Evolutionary conservation across 2,888 invertebrate species (phyloP), one percentile per base, ranked within the genome.

Genomic region (Chydorus sphaericus): DNA sequence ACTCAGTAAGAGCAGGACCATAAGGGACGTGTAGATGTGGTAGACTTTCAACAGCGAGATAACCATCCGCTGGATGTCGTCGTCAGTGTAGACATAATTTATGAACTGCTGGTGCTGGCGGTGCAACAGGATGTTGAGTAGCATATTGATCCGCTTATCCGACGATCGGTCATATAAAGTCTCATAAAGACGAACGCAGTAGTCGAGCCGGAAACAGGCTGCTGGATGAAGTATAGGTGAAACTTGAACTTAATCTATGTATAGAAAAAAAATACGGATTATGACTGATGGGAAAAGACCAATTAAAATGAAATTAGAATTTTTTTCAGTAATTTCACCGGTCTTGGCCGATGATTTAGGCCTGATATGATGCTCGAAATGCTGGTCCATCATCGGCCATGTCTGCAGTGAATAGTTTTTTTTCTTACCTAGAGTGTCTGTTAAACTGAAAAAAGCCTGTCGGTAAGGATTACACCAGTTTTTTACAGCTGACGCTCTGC

Each of bases 1-100:
- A 37, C 93, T 94, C 5, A 98, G 74, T 63, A 98, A 94, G 3
- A 99, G 77, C 29, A 98, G 74, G 31, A 97, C 89, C 60, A 98
- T 98, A 3, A 98, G 77, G 0, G 96, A 92, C 93, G 99, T 96
- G 72, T 99, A 98, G 62, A 97, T 94, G 69, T 97, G 97, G 72
- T 97, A 96, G 0, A 91, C 52, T 23, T 52, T 33, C 20, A 97
- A 73, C 62, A 98, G 85, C 1, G 97, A 97, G 56, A 93, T 79
- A 63, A 93, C 52, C 52, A 52, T 31, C 26, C 52, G 16, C 23
- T 52, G 52, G 26, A 52, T 31, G 18, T 52, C 52, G 4, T 33
- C 52, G 23, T 52, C 54, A 11, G 48, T 36, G 16, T 53, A 66
- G 18, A 77, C 70, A 63, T 73, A 78, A 29, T 71, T 69, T 60